A percentile compares a stretch with the other conserved stretches of the same genome.
Evolutionary conservation across 2,888 invertebrate genomes (phyloP).

Genomic region (Drosophila prostipennis): DNA sequence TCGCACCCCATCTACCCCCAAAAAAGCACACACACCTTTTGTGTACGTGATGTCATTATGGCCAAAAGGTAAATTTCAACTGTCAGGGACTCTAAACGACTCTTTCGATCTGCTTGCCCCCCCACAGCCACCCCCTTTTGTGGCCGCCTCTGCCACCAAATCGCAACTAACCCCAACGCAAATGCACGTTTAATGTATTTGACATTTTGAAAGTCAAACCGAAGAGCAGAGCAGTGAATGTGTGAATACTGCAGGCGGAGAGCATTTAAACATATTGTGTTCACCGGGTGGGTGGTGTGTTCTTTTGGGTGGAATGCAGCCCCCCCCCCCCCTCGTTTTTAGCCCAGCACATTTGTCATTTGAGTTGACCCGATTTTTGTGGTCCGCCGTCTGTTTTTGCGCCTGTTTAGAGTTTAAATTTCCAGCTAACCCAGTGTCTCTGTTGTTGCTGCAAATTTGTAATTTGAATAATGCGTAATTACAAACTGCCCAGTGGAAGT

Average conservation of each 20-base stretch:
- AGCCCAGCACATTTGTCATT: conserved; percentile 70
- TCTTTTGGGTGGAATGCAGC: background rate
- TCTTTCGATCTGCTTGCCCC: conserved; percentile 50
- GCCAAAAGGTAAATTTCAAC: conserved; percentile 80
- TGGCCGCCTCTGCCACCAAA: conserved; percentile 69
- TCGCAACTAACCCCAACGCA: conserved; percentile 66
- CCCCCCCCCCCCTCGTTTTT: background rate
- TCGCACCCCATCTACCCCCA: too few relatives aligned
- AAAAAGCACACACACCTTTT: conserved; percentile 71
- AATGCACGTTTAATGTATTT: conserved; percentile 82
- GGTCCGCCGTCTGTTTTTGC: conserved; percentile 64
- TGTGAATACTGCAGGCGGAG: conserved; percentile 12
- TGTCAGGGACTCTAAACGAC: conserved; percentile 76
- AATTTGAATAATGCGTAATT: conserved; percentile 78
- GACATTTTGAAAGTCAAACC: conserved; percentile 80
- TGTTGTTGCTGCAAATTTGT: conserved; percentile 57
- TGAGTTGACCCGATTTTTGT: conserved; percentile 75
- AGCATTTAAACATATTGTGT: conserved; percentile 66
- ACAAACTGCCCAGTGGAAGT: conserved; percentile 66
- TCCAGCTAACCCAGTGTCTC: conserved; percentile 32
- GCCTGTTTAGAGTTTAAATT: conserved; percentile 74
- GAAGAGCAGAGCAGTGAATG: conserved; percentile 52
- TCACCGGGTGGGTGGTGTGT: conserved; percentile 6
- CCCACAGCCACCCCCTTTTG: conserved; percentile 48
- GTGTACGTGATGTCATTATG: conserved; percentile 79